Evolutionary conservation across 1,140 invertebrate species (phyloP).

Genomic region (Solenopsis invicta): DNA sequence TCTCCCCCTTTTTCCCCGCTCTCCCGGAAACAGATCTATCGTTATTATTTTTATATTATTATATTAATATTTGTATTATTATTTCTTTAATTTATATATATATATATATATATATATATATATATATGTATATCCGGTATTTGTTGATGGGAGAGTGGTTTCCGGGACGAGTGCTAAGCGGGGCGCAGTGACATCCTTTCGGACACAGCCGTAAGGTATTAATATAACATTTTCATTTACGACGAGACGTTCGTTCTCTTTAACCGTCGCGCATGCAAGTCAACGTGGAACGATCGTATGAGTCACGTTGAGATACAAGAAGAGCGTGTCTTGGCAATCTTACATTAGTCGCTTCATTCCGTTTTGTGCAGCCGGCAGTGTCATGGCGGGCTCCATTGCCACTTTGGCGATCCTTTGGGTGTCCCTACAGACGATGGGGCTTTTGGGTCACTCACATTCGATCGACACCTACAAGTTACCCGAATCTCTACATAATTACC

Average conservation of each 20-base stretch:
- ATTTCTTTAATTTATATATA: no score
- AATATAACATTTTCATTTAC: slow-evolving; percentile 48
- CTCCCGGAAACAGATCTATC: not conserved
- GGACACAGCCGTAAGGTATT: slow-evolving; percentile 2
- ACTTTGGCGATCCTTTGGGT: slow-evolving; percentile 83
- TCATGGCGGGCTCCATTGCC: slow-evolving; percentile 84
- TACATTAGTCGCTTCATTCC: slow-evolving; percentile 48
- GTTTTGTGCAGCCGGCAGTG: slow-evolving; percentile 79
- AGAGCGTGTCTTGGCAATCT: not conserved
- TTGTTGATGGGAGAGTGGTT: not conserved
- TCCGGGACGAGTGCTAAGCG: slow-evolving; percentile 21
- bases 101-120: no score
- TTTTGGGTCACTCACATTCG: slow-evolving; percentile 77
- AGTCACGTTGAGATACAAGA: slow-evolving; percentile 34
- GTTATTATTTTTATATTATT: not conserved
- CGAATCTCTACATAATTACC: slow-evolving; percentile 74
- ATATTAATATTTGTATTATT: no score
- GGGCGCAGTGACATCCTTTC: slow-evolving; percentile 42
- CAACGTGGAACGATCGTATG: not conserved
- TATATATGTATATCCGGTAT: not conserved
- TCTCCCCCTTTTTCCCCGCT: no score
- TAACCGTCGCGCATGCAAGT: slow-evolving; percentile 19
- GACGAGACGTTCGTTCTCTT: not conserved
- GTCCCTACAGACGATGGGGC: slow-evolving; percentile 81
- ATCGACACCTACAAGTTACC: slow-evolving; percentile 78